Evolutionary conservation across 2,797 vertebrate genomes (phyloP).

Genomic region (Vireo griseus): DNA sequence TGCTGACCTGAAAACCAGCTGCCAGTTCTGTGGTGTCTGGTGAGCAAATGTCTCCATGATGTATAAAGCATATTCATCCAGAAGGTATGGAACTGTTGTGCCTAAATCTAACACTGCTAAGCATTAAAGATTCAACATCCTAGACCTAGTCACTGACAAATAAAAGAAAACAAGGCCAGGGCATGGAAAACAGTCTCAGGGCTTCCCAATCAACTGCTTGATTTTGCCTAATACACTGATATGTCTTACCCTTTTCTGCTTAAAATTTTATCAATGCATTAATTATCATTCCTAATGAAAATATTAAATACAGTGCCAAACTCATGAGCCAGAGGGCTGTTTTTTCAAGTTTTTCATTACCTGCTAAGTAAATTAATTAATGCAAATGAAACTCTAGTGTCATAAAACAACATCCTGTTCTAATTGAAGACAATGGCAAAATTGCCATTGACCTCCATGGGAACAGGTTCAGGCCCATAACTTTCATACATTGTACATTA

Average conservation of each 20-base stretch:
- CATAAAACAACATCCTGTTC: conserved; percentile 15
- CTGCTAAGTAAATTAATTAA: conserved; percentile 63
- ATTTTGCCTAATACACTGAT: neutral
- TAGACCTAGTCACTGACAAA: neutral
- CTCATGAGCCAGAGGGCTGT: conserved; percentile 12
- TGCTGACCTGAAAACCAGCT: neutral
- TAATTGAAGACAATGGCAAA: conserved; percentile 58
- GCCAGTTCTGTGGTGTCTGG: neutral
- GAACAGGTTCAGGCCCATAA: conserved; percentile 55
- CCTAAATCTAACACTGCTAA: neutral
- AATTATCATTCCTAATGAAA: conserved; percentile 40
- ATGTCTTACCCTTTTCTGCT: neutral
- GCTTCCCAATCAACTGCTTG: neutral
- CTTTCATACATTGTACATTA: conserved; percentile 40
- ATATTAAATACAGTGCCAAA: conserved; percentile 24
- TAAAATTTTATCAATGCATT: conserved; percentile 24
- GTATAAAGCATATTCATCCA: neutral
- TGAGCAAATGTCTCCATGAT: neutral
- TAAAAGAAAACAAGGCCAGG: neutral
- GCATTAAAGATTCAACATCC: neutral
- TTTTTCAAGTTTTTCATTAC: conserved; percentile 51
- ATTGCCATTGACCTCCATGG: conserved; percentile 45
- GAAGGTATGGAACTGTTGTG: neutral
- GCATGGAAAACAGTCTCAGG: neutral
- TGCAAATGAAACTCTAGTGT: conserved; percentile 47